Evolutionary conservation across 1,140 invertebrate species (phyloP).

Genomic region (Dinoponera quadriceps): DNA sequence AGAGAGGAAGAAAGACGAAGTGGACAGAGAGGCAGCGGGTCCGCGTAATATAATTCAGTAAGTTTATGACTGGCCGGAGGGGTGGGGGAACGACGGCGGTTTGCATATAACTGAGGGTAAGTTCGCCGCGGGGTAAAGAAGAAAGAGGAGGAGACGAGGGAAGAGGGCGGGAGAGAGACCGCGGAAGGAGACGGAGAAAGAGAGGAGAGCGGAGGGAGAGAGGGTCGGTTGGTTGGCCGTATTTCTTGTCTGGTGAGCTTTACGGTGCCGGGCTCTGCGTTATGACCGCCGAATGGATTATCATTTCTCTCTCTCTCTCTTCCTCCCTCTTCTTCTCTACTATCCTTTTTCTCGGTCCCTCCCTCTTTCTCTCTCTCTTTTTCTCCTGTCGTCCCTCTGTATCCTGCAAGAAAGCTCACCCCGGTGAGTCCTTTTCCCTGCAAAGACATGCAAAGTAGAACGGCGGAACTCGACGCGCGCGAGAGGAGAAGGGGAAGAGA

Average conservation of each 20-base stretch:
- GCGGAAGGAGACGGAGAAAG: slow-evolving; percentile 62
- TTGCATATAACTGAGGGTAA: slow-evolving; percentile 85
- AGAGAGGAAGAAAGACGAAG: slow-evolving; percentile 53
- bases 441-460: slow-evolving; percentile 79
- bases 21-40: slow-evolving; percentile 75
- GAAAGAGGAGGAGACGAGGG: slow-evolving; percentile 41
- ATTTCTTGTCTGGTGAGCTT: slow-evolving; percentile 86
- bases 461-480: slow-evolving; percentile 48
- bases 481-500: neutral
- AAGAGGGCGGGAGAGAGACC: slow-evolving; percentile 45
- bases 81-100: slow-evolving; percentile 80
- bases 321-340: slow-evolving; percentile 59
- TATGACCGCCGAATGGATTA: slow-evolving; percentile 85
- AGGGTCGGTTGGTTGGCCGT: slow-evolving; percentile 81
- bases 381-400: slow-evolving; percentile 58
- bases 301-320: slow-evolving; percentile 79
- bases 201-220: slow-evolving; percentile 68
- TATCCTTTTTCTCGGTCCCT: slow-evolving; percentile 63
- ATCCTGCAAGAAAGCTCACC: slow-evolving; percentile 73
- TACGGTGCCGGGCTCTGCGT: slow-evolving; percentile 80
- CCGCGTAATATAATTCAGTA: slow-evolving; percentile 85
- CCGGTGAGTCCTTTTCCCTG: slow-evolving; percentile 53
- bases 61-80: slow-evolving; percentile 84
- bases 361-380: slow-evolving; percentile 38
- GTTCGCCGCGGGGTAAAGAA: slow-evolving; percentile 78